These are phyloP conservation scores for Hemiscyllium ocellatum DNA, from an alignment of 2,113 vertebrate genomes.

Conservation along the genomic window DNA sequence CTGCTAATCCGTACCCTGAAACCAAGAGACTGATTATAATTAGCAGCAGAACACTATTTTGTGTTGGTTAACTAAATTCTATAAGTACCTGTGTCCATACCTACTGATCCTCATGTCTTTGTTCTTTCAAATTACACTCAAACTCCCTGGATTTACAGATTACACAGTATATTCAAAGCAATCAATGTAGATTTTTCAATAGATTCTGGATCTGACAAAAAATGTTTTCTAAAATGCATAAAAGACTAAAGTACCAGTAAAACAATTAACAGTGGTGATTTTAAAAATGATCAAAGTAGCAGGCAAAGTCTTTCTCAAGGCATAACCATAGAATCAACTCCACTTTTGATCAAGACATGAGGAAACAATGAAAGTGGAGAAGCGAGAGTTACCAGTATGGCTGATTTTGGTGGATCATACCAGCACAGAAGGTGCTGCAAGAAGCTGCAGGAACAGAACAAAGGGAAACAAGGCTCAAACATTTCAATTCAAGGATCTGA, in stretches of 20 bases:
- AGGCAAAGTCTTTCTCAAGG: not conserved
- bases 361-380: not conserved
- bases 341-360: not conserved
- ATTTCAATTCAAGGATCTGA: not conserved
- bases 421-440: not conserved
- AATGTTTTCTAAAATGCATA: not conserved
- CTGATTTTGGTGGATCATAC: not conserved
- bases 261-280: not conserved
- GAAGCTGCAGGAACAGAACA: not conserved
- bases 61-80: not conserved
- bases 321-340: not conserved
- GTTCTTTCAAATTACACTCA: not conserved
- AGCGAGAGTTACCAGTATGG: not conserved
- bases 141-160: not conserved
- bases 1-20: not conserved
- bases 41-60: not conserved
- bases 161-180: not conserved
- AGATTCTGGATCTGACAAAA: not conserved
- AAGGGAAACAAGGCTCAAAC: not conserved
- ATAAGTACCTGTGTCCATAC: not conserved
- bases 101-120: not conserved
- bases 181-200: not conserved
- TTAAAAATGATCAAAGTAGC: not conserved
- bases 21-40: not conserved
- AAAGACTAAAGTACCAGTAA: not conserved